Percentiles rank a stretch among this genome's conserved stretches.
Conservation (phyloP, 1,140 invertebrate genomes). For the Trinorchestia longiramus region DNA sequence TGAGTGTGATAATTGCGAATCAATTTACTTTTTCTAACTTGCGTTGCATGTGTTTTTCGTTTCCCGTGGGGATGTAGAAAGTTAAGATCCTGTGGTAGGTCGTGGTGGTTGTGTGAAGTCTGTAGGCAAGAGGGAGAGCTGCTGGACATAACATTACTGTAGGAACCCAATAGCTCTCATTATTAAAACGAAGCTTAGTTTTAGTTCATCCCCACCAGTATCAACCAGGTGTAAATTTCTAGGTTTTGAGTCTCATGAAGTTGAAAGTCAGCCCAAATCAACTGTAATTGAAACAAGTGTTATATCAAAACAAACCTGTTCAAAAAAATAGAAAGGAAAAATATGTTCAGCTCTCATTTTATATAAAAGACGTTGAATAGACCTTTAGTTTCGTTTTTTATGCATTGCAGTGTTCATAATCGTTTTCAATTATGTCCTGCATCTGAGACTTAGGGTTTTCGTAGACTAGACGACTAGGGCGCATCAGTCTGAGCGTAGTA, state of each 20-base stretch:
- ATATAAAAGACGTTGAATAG: neutral
- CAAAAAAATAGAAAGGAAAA: too few species aligned
- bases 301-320: too few species aligned
- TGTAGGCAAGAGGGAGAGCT: neutral
- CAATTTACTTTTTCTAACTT: neutral
- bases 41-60: neutral
- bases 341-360: too few species aligned
- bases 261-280: too few species aligned
- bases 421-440: neutral
- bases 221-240: neutral
- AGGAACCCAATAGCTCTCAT: neutral
- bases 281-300: neutral
- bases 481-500: neutral
- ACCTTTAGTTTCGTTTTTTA: neutral
- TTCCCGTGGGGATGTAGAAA: neutral
- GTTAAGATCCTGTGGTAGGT: neutral
- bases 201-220: too few species aligned
- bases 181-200: neutral
- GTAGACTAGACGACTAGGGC: neutral
- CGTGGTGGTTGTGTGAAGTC: neutral
- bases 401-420: neutral
- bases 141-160: neutral
- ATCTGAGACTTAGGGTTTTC: neutral
- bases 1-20: neutral
- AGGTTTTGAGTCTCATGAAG: neutral